These are phyloP conservation scores for Boloria euphrosyne DNA, from an alignment of 2,888 invertebrate species.

Conservation along the genomic window DNA sequence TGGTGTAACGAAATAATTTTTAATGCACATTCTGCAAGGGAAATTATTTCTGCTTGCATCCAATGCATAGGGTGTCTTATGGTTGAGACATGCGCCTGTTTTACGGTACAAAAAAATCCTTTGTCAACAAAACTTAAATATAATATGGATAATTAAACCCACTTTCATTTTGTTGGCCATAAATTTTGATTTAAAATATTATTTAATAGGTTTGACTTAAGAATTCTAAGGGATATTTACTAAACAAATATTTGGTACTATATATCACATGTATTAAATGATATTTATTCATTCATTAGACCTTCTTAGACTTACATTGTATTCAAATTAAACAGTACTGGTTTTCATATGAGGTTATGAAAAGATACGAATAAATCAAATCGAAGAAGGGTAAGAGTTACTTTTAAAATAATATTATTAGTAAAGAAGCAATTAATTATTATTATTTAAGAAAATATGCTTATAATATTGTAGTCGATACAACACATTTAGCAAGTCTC, in stretches of 20 bases:
- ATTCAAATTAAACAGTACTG: too few relatives aligned
- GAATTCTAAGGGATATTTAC: not conserved
- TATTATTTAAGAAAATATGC: too few relatives aligned
- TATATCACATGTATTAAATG: not conserved
- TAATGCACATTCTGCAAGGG: constrained; percentile 48
- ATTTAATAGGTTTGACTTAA: constrained; percentile 6
- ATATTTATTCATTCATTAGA: too few relatives aligned
- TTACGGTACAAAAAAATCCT: constrained; percentile 67
- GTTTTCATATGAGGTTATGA: too few relatives aligned
- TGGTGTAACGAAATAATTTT: constrained; percentile 33
- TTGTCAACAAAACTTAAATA: constrained; percentile 76
- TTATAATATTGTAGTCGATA: too few relatives aligned
- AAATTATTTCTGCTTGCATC: constrained; percentile 66
- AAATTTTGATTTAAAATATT: constrained; percentile 52
- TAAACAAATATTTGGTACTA: not conserved
- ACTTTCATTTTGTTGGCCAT: constrained; percentile 58
- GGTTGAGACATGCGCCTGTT: constrained; percentile 65
- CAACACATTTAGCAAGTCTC: too few relatives aligned
- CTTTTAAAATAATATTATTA: too few relatives aligned
- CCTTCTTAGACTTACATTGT: too few relatives aligned
- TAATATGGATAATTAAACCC: constrained; percentile 68
- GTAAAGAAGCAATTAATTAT: too few relatives aligned
- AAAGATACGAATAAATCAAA: too few relatives aligned
- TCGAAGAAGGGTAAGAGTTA: too few relatives aligned
- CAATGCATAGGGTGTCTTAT: constrained; percentile 70